Evolutionary conservation across 2,888 invertebrate genomes (phyloP), one percentile per base, ranked within the genome.

Genomic region (Thereva nobilitata): DNA sequence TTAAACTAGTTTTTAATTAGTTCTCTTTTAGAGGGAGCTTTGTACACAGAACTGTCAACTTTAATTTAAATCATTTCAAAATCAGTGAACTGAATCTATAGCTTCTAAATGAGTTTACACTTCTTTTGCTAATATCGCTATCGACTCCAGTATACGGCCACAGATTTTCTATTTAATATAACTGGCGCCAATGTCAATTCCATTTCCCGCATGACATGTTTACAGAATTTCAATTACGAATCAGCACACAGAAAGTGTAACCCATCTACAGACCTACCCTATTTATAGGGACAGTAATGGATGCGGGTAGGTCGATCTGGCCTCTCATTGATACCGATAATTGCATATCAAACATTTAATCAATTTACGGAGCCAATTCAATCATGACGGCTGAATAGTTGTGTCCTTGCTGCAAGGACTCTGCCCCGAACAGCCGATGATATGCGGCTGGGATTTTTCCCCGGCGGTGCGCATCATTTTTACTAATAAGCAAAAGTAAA

Each of bases 331-430:
- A 59, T 59, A 59, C 57, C 57, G 41, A 59, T 59, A 59, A 59
- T 59, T 59, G 57, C 57, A 59, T 59, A 59, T 59, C 57, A 59
- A 59, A 59, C 38, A 59, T 37, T 59, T 50, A 50, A 38, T 59
- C 57, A 10, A 59, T 59, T 59, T 59, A 47, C 47, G 47, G 45
- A 57, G 44, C 10, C 56, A 12, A 34, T 57, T 50, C 50, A 50
- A 50, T 50, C 50, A 50, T 9, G 50, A 12, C 12, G 6, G 47
- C 47, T 5, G 47, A 2, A 23, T 2, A 23, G 23, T 23, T 2
- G 23, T 23, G 23, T 23, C 23, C 23, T 23, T 23, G 23, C 23
- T 23, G 23, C 23, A 23, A 23, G 23, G 23, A 23, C 23, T n/a
- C n/a, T n/a, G n/a, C n/a, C n/a, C n/a, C n/a, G n/a, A n/a, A n/a